Conservation (phyloP, 1,140 invertebrate genomes). For the Araneus ventricosus region DNA sequence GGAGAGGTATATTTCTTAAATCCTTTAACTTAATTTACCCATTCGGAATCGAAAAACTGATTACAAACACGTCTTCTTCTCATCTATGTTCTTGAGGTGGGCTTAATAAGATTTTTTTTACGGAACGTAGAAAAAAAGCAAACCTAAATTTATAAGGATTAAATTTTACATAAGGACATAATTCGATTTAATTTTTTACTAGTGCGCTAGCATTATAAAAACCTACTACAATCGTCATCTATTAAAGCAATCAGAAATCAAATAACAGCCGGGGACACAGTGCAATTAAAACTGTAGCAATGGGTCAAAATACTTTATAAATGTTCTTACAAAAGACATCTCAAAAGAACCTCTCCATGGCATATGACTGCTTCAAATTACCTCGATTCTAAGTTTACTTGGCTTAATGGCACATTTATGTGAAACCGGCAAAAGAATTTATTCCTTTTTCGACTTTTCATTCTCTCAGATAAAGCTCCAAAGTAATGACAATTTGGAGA, state of each 20-base stretch:
- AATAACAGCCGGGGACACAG: not conserved
- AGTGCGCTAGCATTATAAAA: too few relatives aligned
- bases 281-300: slow-evolving; percentile 9
- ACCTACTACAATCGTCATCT: not conserved
- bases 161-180: too few relatives aligned
- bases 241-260: not conserved
- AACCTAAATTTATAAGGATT: too few relatives aligned
- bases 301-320: slow-evolving; percentile 22
- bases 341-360: slow-evolving; percentile 18
- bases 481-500: slow-evolving; percentile 37
- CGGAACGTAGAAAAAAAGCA: too few relatives aligned
- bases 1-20: too few relatives aligned
- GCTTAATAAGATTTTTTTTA: too few relatives aligned
- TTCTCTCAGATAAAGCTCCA: slow-evolving; percentile 36
- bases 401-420: slow-evolving; percentile 36
- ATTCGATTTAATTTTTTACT: too few relatives aligned
- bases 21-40: too few relatives aligned
- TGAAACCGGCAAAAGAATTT: slow-evolving; percentile 21
- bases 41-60: too few relatives aligned
- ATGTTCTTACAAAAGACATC: slow-evolving; percentile 20
- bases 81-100: too few relatives aligned
- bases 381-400: slow-evolving; percentile 14
- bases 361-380: slow-evolving; percentile 33
- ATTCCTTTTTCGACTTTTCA: slow-evolving; percentile 34
- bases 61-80: too few relatives aligned